Evolutionary conservation across 1,140 invertebrate species (phyloP).

Genomic region (Magallana gigas): DNA sequence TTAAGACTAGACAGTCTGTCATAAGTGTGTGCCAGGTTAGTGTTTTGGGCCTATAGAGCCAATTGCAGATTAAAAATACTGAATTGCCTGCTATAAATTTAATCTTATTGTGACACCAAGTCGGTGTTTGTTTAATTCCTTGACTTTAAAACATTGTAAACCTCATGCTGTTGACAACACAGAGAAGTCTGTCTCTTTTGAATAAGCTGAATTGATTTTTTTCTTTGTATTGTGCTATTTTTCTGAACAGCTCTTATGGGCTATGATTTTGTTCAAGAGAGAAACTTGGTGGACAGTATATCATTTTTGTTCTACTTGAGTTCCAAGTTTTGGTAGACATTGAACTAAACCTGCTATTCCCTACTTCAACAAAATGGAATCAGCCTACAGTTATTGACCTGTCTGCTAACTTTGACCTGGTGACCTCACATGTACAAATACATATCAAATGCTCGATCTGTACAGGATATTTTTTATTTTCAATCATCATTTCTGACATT

Average conservation of each 20-base stretch:
- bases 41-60: background rate
- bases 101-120: slow-evolving; percentile 28
- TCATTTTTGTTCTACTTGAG: slow-evolving; percentile 12
- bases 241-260: slow-evolving; percentile 15
- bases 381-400: slow-evolving; percentile 21
- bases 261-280: background rate
- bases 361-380: background rate
- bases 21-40: background rate
- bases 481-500: slow-evolving; percentile 34
- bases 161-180: slow-evolving; percentile 30
- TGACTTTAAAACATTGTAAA: slow-evolving; percentile 22
- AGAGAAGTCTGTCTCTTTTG: slow-evolving; percentile 31
- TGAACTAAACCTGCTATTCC: slow-evolving; percentile 22
- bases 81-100: slow-evolving; percentile 14
- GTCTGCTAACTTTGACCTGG: slow-evolving; percentile 36
- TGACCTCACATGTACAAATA: slow-evolving; percentile 29
- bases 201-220: slow-evolving; percentile 32
- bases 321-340: slow-evolving; percentile 16
- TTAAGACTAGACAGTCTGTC: no score
- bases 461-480: slow-evolving; percentile 9
- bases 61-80: background rate
- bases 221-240: slow-evolving; percentile 22
- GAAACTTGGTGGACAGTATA: slow-evolving; percentile 23
- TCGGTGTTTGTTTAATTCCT: slow-evolving; percentile 28
- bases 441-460: slow-evolving; percentile 28